Conservation (phyloP, 2,113 vertebrate genomes). For the Oriolus oriolus region DNA sequence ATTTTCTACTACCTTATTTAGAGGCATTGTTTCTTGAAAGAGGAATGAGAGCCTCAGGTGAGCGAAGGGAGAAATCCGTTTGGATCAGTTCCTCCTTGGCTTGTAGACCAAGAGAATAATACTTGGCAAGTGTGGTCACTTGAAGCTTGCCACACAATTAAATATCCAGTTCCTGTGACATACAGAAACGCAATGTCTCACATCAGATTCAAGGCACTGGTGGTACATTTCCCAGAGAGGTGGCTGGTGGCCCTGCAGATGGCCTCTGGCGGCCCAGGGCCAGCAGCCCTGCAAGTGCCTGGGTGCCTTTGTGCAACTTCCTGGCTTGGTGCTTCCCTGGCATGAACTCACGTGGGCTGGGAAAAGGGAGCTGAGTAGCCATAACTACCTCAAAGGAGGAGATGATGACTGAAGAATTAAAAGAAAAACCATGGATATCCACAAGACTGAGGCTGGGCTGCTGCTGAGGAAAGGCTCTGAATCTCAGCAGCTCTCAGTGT, state of each 20-base stretch:
- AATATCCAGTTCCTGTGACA: neutral
- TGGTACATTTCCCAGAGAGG: neutral
- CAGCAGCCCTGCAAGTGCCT: rapidly evolving
- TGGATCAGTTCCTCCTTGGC: neutral
- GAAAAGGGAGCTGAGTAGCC: neutral
- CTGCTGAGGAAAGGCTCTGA: neutral
- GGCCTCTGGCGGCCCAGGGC: neutral
- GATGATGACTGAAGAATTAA: neutral
- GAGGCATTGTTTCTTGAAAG: neutral
- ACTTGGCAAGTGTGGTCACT: neutral
- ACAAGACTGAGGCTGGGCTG: neutral
- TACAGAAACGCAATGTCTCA: neutral
- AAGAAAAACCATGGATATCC: neutral
- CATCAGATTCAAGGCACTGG: neutral
- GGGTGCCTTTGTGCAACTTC: neutral
- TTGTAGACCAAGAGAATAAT: neutral
- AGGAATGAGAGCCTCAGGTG: neutral
- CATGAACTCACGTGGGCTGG: neutral
- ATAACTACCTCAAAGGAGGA: neutral
- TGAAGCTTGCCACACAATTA: neutral
- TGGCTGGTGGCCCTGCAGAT: neutral
- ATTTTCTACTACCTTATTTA: neutral
- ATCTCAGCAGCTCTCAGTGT: neutral
- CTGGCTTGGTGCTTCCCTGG: neutral
- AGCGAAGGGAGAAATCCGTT: neutral